A percentile compares a stretch with the other conserved stretches of the same genome.
Evolutionary conservation across 2,888 invertebrate species (phyloP).

Genomic region (Drosophila aldrichi): DNA sequence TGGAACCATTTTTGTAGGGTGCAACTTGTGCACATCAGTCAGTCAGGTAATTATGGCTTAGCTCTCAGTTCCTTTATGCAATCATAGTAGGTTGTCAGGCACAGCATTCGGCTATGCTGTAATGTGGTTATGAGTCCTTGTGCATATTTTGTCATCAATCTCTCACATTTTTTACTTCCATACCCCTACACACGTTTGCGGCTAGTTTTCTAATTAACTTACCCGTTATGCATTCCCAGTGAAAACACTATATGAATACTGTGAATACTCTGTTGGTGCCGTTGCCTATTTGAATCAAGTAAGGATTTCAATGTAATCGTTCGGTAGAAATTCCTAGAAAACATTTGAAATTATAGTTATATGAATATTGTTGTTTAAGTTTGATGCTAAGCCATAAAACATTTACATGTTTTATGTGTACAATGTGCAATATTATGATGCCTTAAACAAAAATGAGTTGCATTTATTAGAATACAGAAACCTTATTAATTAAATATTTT

Average conservation of each 20-base stretch:
- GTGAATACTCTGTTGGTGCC: no score
- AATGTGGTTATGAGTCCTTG: not conserved
- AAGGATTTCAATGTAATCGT: not conserved
- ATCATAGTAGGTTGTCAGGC: not conserved
- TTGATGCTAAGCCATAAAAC: not conserved
- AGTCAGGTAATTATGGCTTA: not conserved
- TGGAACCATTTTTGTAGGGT: no score
- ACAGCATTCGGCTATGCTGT: not conserved
- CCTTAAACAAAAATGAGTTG: no score
- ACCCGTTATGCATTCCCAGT: not conserved
- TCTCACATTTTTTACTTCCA: not conserved
- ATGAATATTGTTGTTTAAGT: no score
- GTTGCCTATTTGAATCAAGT: not conserved
- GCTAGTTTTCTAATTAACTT: not conserved
- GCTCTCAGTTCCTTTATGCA: not conserved
- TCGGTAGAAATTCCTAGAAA: not conserved
- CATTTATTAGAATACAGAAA: no score
- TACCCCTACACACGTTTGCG: not conserved
- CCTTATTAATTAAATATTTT: not conserved
- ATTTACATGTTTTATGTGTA: no score
- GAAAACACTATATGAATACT: no score
- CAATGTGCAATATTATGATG: not conserved
- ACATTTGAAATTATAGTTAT: not conserved
- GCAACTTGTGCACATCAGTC: no score
- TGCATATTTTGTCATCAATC: constrained; percentile 2